These are phyloP conservation scores for Brachyalestes nurse DNA, from an alignment of 2,797 vertebrate genomes.

Conservation along the genomic window DNA sequence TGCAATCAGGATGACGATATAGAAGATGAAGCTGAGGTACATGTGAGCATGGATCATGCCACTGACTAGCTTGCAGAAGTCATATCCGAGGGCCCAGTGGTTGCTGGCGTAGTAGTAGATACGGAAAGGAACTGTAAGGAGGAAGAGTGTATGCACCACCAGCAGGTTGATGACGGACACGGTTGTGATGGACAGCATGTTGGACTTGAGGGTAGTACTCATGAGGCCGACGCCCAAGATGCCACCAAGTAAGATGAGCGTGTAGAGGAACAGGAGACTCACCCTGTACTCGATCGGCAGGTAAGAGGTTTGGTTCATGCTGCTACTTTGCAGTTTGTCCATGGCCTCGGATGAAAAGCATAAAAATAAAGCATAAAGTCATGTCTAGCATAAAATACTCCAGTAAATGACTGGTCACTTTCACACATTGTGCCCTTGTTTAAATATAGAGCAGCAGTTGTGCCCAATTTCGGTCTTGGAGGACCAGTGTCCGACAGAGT, in stretches of 20 bases:
- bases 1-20: slow-evolving; percentile 64
- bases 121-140: slow-evolving; percentile 77
- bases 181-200: slow-evolving; percentile 66
- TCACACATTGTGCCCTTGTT: neutral
- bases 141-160: slow-evolving; percentile 70
- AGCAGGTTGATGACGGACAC: slow-evolving; percentile 70
- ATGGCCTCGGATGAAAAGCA: neutral
- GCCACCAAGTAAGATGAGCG: slow-evolving; percentile 66
- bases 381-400: neutral
- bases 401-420: neutral
- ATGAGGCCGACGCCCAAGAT: slow-evolving; percentile 64
- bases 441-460: too few relatives aligned
- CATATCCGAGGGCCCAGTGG: slow-evolving; percentile 63
- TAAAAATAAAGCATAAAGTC: neutral
- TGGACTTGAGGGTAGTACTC: slow-evolving; percentile 65
- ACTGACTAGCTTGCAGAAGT: slow-evolving; percentile 68
- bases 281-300: slow-evolving; percentile 30
- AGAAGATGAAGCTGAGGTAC: slow-evolving; percentile 75
- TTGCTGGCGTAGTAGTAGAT: slow-evolving; percentile 70
- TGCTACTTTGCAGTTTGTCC: neutral
- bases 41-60: slow-evolving; percentile 73
- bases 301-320: neutral
- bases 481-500: too few relatives aligned
- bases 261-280: slow-evolving; percentile 59
- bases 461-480: too few relatives aligned